Evolutionary conservation across 1,140 invertebrate genomes (phyloP).

Genomic region (Cataglyphis hispanica): DNA sequence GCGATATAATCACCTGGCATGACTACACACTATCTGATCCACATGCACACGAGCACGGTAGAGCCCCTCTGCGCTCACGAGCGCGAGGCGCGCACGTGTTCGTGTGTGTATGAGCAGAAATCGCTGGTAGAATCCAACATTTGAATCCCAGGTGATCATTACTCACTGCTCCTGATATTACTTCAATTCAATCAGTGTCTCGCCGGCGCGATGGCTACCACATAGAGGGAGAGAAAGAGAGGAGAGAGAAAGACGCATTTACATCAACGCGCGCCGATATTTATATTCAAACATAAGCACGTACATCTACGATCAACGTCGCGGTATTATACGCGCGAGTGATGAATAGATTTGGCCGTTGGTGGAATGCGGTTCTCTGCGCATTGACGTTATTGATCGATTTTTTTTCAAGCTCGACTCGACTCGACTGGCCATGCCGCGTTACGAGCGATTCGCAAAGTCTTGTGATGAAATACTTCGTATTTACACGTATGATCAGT

Average conservation of each 20-base stretch:
- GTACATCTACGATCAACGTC: conserved; percentile 59
- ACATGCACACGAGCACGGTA: conserved; percentile 74
- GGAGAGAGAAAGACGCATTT: conserved; percentile 17
- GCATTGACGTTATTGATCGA: conserved; percentile 82
- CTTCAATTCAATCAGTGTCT: conserved; percentile 87
- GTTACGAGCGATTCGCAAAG: conserved; percentile 14
- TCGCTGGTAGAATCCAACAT: conserved; percentile 81
- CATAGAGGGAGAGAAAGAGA: background rate
- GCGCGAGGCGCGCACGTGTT: conserved; percentile 53
- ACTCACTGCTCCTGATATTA: conserved; percentile 87
- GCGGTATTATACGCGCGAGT: conserved; percentile 62
- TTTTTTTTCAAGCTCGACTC: conserved; percentile 66
- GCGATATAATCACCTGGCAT: conserved; percentile 87
- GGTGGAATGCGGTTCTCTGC: conserved; percentile 79
- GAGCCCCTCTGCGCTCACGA: background rate
- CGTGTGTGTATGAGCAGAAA: conserved; percentile 65
- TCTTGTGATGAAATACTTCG: conserved; percentile 31
- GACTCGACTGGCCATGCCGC: background rate
- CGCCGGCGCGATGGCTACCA: conserved; percentile 78
- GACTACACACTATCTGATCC: conserved; percentile 86
- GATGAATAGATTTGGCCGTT: conserved; percentile 82
- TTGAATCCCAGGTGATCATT: conserved; percentile 85
- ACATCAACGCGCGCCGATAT: conserved; percentile 58
- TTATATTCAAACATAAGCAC: conserved; percentile 56
- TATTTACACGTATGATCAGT: conserved; percentile 45